Conservation (phyloP, 2,888 invertebrate genomes). For the Autographa pulchrina region DNA sequence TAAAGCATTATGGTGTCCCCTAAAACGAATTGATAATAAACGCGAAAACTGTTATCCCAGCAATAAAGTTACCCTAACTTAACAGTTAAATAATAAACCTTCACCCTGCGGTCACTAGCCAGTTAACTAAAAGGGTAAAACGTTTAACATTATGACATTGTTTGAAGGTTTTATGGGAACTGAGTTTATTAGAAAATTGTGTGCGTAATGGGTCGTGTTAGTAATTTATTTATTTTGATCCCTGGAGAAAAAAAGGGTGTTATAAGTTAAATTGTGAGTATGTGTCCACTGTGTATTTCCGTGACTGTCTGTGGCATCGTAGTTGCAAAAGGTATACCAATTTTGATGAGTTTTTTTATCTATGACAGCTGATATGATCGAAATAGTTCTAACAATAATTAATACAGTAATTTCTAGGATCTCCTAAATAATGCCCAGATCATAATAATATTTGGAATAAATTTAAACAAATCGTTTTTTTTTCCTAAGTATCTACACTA, state of each 20-base stretch:
- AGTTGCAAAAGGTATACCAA: no score
- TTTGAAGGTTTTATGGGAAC: slow-evolving; percentile 52
- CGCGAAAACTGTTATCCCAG: slow-evolving; percentile 37
- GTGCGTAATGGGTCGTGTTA: slow-evolving; percentile 13
- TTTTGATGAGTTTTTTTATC: no score
- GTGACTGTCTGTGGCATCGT: no score
- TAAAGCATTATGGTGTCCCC: slow-evolving; percentile 17
- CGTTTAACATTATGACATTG: slow-evolving; percentile 53
- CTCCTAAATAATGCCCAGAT: no score
- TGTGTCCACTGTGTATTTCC: no score
- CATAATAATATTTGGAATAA: no score
- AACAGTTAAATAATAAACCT: slow-evolving; percentile 66
- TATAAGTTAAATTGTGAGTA: background rate
- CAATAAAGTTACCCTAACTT: slow-evolving; percentile 61
- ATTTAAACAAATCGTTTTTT: no score
- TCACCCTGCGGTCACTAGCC: slow-evolving; percentile 60
- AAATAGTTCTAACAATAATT: no score
- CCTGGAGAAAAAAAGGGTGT: background rate
- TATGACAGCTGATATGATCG: no score
- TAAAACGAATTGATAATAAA: slow-evolving; percentile 50
- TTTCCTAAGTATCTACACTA: no score
- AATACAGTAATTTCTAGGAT: no score
- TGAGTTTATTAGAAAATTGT: slow-evolving; percentile 34
- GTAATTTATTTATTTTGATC: background rate
- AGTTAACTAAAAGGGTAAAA: slow-evolving; percentile 57